Evolutionary conservation across 1,140 invertebrate species (phyloP).

Genomic region (Mesaphorura yosii): DNA sequence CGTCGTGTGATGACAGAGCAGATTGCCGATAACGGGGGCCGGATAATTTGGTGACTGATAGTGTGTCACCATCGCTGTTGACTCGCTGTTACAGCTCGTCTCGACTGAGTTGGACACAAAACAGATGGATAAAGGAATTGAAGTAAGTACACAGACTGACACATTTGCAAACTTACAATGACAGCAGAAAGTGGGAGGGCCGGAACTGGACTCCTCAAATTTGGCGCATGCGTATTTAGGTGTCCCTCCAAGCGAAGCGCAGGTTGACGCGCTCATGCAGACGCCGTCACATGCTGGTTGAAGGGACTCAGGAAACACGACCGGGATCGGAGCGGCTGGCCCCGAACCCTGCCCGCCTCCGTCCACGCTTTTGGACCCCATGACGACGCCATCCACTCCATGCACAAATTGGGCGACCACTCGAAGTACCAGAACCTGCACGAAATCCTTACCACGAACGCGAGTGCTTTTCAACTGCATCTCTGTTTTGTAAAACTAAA

Average conservation of each 20-base stretch:
- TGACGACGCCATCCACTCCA: too few relatives aligned
- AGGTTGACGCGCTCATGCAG: slow-evolving; percentile 14
- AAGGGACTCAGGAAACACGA: too few relatives aligned
- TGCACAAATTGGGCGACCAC: too few relatives aligned
- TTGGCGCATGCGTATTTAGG: slow-evolving; percentile 7
- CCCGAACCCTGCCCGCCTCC: too few relatives aligned
- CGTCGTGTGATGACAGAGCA: slow-evolving; percentile 37
- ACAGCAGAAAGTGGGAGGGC: slow-evolving; percentile 17
- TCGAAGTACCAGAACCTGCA: too few relatives aligned
- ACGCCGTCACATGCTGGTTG: slow-evolving; percentile 19
- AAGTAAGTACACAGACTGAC: neutral
- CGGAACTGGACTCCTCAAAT: too few relatives aligned
- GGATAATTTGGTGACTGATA: slow-evolving; percentile 35
- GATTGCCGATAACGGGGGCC: slow-evolving; percentile 33
- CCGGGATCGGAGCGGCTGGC: too few relatives aligned
- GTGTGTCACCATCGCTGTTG: slow-evolving; percentile 32
- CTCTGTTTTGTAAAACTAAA: too few relatives aligned
- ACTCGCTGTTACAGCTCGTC: slow-evolving; percentile 34
- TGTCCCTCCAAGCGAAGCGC: slow-evolving; percentile 16
- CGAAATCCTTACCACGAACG: too few relatives aligned
- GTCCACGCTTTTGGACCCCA: too few relatives aligned
- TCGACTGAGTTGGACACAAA: slow-evolving; percentile 31
- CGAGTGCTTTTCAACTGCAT: too few relatives aligned
- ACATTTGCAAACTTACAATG: slow-evolving; percentile 20
- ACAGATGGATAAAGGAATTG: slow-evolving; percentile 3